Conservation (phyloP, 2,797 vertebrate species). For the Podargus strigoides region DNA sequence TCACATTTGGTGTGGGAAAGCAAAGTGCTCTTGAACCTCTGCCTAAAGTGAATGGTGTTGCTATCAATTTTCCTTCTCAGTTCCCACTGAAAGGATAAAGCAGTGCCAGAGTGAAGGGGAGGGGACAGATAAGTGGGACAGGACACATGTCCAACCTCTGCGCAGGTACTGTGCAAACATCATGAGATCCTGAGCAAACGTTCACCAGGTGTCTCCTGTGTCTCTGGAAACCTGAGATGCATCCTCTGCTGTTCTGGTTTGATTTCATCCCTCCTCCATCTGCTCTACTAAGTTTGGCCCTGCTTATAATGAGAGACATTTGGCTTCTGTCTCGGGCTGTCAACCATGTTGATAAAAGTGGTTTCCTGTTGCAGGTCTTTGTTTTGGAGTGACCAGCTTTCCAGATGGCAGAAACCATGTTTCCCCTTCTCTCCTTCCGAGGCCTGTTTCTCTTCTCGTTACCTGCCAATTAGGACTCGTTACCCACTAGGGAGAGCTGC, state of each 20-base stretch:
- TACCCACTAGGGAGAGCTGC: neutral
- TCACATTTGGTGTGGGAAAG: neutral
- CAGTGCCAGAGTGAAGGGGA: neutral
- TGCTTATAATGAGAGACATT: neutral
- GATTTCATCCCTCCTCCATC: neutral
- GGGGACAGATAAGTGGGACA: neutral
- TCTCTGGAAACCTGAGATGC: neutral
- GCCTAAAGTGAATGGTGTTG: neutral
- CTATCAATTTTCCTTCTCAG: neutral
- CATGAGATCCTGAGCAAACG: rapidly evolving
- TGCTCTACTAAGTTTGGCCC: neutral
- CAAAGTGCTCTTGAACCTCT: neutral
- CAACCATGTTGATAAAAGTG: neutral
- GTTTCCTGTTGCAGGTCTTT: neutral
- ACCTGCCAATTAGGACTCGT: neutral
- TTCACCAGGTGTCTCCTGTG: neutral
- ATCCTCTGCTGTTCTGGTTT: neutral
- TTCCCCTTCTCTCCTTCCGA: neutral
- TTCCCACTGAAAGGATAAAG: neutral
- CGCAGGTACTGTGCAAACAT: neutral
- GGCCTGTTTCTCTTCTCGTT: neutral
- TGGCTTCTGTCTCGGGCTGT: neutral
- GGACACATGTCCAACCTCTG: neutral
- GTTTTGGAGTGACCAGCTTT: neutral
- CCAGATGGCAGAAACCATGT: neutral